Base-by-base conservation (phyloP, 2,113 vertebrate species). In the Bubo bubo region DNA sequence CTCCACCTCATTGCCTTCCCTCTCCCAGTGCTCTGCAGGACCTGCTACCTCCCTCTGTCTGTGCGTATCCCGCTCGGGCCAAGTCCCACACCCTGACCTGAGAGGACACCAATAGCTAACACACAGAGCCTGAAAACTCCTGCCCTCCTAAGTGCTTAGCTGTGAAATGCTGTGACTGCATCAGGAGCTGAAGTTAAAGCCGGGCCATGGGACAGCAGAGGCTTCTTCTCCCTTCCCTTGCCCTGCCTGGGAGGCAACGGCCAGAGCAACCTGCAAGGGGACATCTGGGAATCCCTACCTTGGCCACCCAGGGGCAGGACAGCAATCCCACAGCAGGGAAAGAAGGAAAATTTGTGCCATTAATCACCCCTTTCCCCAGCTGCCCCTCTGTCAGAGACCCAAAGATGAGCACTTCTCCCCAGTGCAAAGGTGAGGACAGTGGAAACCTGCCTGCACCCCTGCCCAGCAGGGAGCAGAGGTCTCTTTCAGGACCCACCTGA, bases 401-500 rank as follows among this genome's bases (percentile, higher is more conserved):
- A 39, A 39, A 52, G 56, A 27, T 0, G 0, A 53, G 20, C 28
- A 7, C 4, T 8, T 21, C 52, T 63, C 17, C 43, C 43, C 15
- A 10, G 2, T 1, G 22, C 28, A 23, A 27, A 41, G 7, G 2
- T 1, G 14, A 9, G 18, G 23, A 8, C 49, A 20, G 28, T 0
- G 6, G 32, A 26, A 81, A 32, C 22, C 30, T 1, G 5, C 17
- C 52, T 23, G 24, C 37, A 16, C 8, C 13, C 14, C 34, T 22
- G 17, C 32, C 64, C 5, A 2, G 5, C 15, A 7, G 21, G 20
- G 34, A 56, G 19, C 7, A 1, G 19, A 17, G 22, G 26, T 39
- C 5, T 26, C 28, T 1, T 8, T 14, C 26, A 21, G 53, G 19
- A 50, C 95, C 95, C 97, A 99, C 99, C 99, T 23, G 95, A 97